Evolutionary conservation across 2,797 vertebrate species (phyloP).

Genomic region (Leuciscus waleckii): DNA sequence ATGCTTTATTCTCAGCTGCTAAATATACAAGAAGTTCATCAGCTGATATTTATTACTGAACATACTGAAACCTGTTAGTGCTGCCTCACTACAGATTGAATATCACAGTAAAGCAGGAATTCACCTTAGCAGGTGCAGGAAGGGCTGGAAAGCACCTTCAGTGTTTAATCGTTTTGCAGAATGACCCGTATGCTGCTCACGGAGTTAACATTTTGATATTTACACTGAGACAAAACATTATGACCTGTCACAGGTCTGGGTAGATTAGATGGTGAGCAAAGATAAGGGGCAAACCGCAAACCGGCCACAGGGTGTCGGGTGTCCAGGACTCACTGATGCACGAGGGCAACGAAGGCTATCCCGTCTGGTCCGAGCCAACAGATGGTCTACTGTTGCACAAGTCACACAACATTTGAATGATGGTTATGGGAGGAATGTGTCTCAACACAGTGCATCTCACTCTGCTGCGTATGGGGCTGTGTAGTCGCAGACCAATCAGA

Average conservation of each 20-base stretch:
- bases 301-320: no score
- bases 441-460: no score
- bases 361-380: no score
- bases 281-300: no score
- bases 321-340: no score
- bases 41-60: background rate
- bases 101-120: conserved; percentile 3
- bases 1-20: conserved; percentile 9
- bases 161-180: background rate
- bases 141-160: background rate
- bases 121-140: background rate
- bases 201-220: background rate
- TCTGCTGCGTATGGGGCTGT: no score
- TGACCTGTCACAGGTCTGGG: background rate
- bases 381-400: no score
- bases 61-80: background rate
- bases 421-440: no score
- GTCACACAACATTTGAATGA: no score
- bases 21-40: conserved; percentile 1
- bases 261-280: background rate
- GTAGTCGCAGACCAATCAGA: no score
- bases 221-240: background rate
- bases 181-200: background rate
- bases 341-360: no score
- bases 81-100: background rate